phyloP scores from a whole-genome alignment of 2,888 invertebrate genomes.

The Fragum whitleyi region DNA sequence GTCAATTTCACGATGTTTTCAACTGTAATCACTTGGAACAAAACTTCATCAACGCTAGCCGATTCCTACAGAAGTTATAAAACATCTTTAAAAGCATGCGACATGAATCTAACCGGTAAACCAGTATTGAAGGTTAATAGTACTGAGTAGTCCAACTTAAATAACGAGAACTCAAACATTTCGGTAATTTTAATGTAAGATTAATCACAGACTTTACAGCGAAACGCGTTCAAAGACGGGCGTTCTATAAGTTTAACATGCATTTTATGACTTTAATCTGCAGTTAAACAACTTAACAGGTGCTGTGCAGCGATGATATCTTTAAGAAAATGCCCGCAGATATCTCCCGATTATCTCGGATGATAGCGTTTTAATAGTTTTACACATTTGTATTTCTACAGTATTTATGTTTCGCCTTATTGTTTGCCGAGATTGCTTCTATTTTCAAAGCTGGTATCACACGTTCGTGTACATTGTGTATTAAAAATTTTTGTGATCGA shows the following conservation, averaged over 20 bases:
- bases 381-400: neutral
- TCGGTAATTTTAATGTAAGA: neutral
- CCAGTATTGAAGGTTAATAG: neutral
- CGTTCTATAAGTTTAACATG: neutral
- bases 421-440: too few relatives aligned
- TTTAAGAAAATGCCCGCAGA: neutral
- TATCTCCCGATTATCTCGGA: neutral
- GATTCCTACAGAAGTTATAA: too few relatives aligned
- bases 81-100: too few relatives aligned
- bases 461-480: too few relatives aligned
- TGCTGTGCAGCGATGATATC: neutral
- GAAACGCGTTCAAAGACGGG: neutral
- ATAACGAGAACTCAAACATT: neutral
- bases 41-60: too few relatives aligned
- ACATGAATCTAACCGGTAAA: neutral
- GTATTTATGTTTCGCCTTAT: too few relatives aligned
- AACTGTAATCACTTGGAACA: too few relatives aligned
- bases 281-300: neutral
- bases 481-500: too few relatives aligned
- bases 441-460: too few relatives aligned
- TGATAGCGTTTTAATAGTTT: neutral
- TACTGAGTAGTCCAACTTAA: conserved; percentile 1
- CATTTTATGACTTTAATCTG: neutral
- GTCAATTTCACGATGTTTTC: too few relatives aligned
- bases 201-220: neutral